Percentiles rank a stretch among this genome's conserved stretches.
Evolutionary conservation across 2,797 vertebrate genomes (phyloP).

Genomic region (Oophaga sylvatica): DNA sequence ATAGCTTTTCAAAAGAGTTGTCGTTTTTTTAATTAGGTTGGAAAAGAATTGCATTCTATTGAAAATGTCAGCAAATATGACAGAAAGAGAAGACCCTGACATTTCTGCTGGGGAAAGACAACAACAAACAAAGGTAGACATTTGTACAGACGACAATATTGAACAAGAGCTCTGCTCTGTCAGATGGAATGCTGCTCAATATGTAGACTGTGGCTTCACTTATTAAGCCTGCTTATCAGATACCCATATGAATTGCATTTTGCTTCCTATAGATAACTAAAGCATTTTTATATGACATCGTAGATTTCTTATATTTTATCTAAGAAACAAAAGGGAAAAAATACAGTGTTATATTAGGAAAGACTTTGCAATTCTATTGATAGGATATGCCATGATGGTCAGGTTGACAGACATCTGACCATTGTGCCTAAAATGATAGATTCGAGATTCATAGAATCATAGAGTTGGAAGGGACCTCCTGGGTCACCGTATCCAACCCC

Average conservation of each 20-base stretch:
- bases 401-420: too few relatives aligned
- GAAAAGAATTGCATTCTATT: slow-evolving; percentile 46
- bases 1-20: slow-evolving; percentile 31
- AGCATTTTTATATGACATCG: neutral
- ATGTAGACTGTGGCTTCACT: slow-evolving; percentile 3
- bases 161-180: slow-evolving; percentile 33
- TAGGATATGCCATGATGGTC: neutral
- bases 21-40: slow-evolving; percentile 53
- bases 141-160: slow-evolving; percentile 57
- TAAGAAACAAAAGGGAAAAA: neutral
- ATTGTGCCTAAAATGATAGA: too few relatives aligned
- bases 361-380: neutral
- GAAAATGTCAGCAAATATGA: slow-evolving; percentile 56
- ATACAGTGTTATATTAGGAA: neutral
- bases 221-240: slow-evolving; percentile 32
- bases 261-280: neutral
- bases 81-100: slow-evolving; percentile 49
- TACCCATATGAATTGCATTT: neutral
- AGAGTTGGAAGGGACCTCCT: too few relatives aligned
- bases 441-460: too few relatives aligned
- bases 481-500: too few relatives aligned
- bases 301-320: neutral
- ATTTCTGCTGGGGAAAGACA: slow-evolving; percentile 55
- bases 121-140: slow-evolving; percentile 53
- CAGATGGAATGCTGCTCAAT: slow-evolving; percentile 41